phyloP scores from a whole-genome alignment of 2,797 vertebrate species.

The Neosilurus hyrtlii region DNA sequence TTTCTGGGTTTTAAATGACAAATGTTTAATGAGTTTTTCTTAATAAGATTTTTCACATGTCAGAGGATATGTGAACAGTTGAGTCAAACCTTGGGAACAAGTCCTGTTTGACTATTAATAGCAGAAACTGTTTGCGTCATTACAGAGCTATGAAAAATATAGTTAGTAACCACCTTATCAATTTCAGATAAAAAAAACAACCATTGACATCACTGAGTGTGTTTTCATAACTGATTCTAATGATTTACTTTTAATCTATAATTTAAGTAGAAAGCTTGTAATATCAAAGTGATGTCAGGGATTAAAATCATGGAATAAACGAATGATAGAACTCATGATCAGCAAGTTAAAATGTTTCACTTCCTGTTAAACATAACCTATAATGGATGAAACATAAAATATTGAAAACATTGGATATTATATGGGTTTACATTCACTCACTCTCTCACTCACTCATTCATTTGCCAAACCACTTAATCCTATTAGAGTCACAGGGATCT shows the following conservation, averaged over 20 bases:
- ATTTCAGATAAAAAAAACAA: not conserved
- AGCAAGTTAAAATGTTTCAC: not conserved
- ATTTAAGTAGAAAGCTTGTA: not conserved
- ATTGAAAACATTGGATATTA: not conserved
- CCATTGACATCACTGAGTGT: not conserved
- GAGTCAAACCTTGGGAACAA: not conserved
- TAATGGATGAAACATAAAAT: not conserved
- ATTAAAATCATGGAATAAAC: no score
- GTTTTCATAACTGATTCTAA: not conserved
- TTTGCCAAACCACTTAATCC: no score
- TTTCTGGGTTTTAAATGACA: not conserved
- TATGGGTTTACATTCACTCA: not conserved
- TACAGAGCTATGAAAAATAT: not conserved
- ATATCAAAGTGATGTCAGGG: not conserved
- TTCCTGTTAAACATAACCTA: not conserved
- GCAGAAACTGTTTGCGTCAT: not conserved
- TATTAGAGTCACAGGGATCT: no score
- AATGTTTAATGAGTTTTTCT: not conserved
- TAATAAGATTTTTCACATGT: not conserved
- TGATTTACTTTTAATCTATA: not conserved
- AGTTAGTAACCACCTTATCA: not conserved
- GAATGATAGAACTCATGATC: not conserved
- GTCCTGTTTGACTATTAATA: conserved; percentile 1
- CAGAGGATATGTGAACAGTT: not conserved
- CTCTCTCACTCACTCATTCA: no score